Evolutionary conservation across 1,140 invertebrate genomes (phyloP).

Genomic region (Plodia interpunctella): DNA sequence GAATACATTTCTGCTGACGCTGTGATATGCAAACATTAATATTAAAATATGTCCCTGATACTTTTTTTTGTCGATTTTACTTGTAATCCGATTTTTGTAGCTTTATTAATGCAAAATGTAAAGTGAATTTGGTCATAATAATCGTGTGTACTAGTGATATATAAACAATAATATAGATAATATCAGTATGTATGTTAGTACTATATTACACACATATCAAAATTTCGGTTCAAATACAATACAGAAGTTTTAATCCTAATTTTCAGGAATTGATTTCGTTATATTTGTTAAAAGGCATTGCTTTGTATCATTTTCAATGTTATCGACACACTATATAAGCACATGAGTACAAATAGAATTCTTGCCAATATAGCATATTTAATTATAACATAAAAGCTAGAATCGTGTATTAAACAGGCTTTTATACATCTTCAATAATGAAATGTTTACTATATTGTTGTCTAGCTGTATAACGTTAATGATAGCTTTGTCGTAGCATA

Average conservation of each 20-base stretch:
- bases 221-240: neutral
- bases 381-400: constrained; percentile 15
- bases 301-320: neutral
- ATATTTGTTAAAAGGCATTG: neutral
- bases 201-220: constrained; percentile 9
- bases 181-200: neutral
- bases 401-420: constrained; percentile 20
- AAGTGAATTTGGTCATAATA: neutral
- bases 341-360: constrained; percentile 56
- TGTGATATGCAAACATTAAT: no score
- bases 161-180: constrained; percentile 8
- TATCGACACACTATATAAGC: constrained; percentile 20
- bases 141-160: constrained; percentile 3
- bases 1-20: no score
- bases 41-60: no score
- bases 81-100: neutral
- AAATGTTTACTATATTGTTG: constrained; percentile 13
- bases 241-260: constrained; percentile 10
- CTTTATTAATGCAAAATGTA: neutral
- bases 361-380: constrained; percentile 46
- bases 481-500: neutral
- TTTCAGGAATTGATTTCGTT: constrained; percentile 29
- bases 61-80: no score
- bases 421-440: constrained; percentile 14
- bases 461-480: constrained; percentile 7